Conservation (phyloP, 1,140 invertebrate species). For the Lutraria rhynchaena region DNA sequence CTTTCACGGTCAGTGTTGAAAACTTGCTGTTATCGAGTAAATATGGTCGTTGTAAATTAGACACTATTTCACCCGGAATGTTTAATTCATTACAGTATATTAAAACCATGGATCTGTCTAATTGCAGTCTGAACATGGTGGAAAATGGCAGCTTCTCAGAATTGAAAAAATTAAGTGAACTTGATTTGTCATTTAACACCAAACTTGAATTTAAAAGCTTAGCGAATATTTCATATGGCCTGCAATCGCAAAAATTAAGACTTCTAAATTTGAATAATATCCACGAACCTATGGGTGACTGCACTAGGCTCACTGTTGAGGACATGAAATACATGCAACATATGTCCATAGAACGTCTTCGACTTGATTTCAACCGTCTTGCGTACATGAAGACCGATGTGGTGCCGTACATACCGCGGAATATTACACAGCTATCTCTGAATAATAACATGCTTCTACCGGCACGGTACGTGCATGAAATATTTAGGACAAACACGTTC, state of each 20-base stretch:
- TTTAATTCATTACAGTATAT: not conserved
- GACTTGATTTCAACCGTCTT: constrained; percentile 6
- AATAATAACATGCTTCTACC: constrained; percentile 4
- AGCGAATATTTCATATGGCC: constrained; percentile 1
- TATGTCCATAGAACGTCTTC: not conserved
- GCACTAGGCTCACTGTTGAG: not conserved
- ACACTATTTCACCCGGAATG: not conserved
- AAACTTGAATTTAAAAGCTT: constrained; percentile 11
- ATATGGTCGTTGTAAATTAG: not conserved
- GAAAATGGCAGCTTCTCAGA: constrained; percentile 20
- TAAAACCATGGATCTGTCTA: not conserved
- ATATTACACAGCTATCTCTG: not conserved
- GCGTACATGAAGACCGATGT: not conserved
- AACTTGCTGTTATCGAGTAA: not conserved
- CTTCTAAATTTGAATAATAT: constrained; percentile 13
- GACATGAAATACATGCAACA: not conserved
- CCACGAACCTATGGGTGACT: constrained; percentile 9
- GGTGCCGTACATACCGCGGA: constrained; percentile 1
- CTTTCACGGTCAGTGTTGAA: not conserved
- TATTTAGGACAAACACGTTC: not conserved
- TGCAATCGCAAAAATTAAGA: not conserved
- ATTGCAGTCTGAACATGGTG: not conserved
- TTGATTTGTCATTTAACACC: constrained; percentile 16
- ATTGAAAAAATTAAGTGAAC: not conserved
- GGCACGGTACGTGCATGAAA: not conserved